These are phyloP conservation scores for Falco columbarius DNA, from an alignment of 2,797 vertebrate genomes.

Conservation along the genomic window DNA sequence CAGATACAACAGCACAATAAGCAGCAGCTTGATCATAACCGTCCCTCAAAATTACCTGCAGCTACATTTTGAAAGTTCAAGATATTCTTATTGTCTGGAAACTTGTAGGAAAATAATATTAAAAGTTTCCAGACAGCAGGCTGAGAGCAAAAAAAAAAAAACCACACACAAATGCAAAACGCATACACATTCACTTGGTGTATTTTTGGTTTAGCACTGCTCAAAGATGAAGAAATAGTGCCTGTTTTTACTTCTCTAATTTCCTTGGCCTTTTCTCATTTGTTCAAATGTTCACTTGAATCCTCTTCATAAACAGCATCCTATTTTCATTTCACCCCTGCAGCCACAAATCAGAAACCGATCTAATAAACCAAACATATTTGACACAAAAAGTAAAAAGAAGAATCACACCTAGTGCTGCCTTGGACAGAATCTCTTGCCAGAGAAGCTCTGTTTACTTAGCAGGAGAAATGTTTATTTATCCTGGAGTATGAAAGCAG, in stretches of 20 bases:
- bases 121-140: neutral
- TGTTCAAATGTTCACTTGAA: neutral
- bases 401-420: neutral
- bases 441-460: neutral
- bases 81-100: neutral
- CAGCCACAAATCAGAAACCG: neutral
- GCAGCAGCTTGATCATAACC: neutral
- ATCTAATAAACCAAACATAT: neutral
- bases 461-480: neutral
- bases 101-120: neutral
- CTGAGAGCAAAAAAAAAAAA: neutral
- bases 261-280: neutral
- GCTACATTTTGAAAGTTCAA: slow-evolving; percentile 10
- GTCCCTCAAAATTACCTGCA: neutral
- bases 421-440: neutral
- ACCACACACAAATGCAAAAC: neutral
- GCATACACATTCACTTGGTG: fast-evolving
- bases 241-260: slow-evolving; percentile 47
- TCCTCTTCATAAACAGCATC: neutral
- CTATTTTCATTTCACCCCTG: neutral
- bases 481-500: neutral
- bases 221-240: slow-evolving; percentile 45
- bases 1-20: neutral
- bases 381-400: neutral
- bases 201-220: neutral